Evolutionary conservation across 2,888 invertebrate species (phyloP), one percentile per base, ranked within the genome.

Genomic region (Antheraea yamamai): DNA sequence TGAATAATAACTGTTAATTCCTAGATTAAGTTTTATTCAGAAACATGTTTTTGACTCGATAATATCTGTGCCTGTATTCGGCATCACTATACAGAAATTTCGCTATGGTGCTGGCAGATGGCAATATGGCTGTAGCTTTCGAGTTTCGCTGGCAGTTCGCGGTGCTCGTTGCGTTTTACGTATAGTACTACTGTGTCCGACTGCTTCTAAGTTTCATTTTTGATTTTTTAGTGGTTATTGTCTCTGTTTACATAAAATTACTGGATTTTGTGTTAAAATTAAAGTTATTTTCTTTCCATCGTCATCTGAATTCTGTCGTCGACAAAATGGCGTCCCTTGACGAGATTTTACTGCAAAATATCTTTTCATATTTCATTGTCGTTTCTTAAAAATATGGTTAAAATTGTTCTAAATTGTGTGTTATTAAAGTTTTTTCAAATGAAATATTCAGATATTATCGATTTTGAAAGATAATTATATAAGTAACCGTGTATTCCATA

Each of bases 281-380:
- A 86, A 84, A 84, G 84, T 89, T 30, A 88, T 92, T 93, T 92
- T 86, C 88, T 90, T 89, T 93, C 89, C 91, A 88, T 94, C 95
- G 95, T 95, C 95, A 95, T 91, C 95, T 95, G 89, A 90, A 93
- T 91, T 93, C 93, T 90, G 86, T 92, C 92, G 92, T 92, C 93
- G 93, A 95, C 95, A 95, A 95, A 95, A 95, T 95, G 95, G 95
- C 95, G 95, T 95, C 95, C 91, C 94, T 91, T 92, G 91, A 91
- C 93, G 90, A 94, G 93, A 91, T 92, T 92, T 94, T 92, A 87
- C 89, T 88, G 91, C 92, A 92, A 94, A 92, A 88, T 89, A 87
- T 89, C 90, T 92, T 93, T 92, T 91, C 87, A 84, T 83, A 87
- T 90, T 91, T 90, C 87, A 87, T 87, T 84, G 82, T 79, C 83